These are phyloP conservation scores for Pelagia noctiluca DNA, from an alignment of 30 jellyfish, hydroid and myxozoan genomes.

Conservation along the genomic window DNA sequence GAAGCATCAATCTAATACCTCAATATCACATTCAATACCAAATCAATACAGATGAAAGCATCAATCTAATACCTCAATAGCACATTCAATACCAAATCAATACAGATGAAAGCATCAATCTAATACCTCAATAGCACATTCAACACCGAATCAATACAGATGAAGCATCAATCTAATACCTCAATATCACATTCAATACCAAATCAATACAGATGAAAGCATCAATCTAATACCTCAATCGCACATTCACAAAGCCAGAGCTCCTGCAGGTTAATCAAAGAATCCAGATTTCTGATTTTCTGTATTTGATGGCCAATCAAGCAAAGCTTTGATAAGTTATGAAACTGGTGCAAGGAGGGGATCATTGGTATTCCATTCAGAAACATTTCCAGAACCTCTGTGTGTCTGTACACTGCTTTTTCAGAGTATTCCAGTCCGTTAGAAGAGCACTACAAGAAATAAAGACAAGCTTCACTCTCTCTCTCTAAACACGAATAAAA, in stretches of 20 bases:
- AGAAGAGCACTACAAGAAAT: slow-evolving; percentile 67
- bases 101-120: no score
- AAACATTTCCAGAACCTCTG: slow-evolving; percentile 72
- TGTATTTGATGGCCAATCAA: slow-evolving; percentile 79
- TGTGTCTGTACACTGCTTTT: slow-evolving; percentile 53
- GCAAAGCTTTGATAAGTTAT: slow-evolving; percentile 43
- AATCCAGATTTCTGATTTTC: slow-evolving; percentile 63
- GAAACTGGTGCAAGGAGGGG: slow-evolving; percentile 68
- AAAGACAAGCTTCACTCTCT: no score
- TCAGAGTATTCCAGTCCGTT: slow-evolving; percentile 82
- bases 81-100: no score
- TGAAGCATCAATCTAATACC: no score
- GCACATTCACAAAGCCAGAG: slow-evolving; percentile 93
- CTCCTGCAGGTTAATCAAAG: slow-evolving; percentile 63
- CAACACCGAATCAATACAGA: no score
- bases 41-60: no score
- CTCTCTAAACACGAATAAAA: no score
- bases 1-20: no score
- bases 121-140: no score
- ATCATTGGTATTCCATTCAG: slow-evolving; percentile 61
- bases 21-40: no score
- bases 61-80: no score
- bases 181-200: no score
- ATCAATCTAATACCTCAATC: slow-evolving; percentile 54
- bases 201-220: neutral